Evolutionary conservation across 2,888 invertebrate genomes (phyloP).

Genomic region (Bimastos eiseni): DNA sequence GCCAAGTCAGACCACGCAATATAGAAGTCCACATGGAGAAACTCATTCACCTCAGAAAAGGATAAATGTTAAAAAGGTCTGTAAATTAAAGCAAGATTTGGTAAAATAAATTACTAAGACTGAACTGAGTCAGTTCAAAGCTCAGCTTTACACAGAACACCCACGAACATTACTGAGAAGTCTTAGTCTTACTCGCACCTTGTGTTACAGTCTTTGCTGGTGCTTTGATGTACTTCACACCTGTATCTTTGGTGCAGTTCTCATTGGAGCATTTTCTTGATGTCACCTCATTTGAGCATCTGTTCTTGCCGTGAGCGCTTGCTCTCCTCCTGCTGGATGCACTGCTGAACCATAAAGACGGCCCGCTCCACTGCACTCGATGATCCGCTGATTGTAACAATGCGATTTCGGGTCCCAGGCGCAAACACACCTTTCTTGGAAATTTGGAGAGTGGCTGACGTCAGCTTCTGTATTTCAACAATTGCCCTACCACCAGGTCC

Average conservation of each 20-base stretch:
- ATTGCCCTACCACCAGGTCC: conserved; percentile 94
- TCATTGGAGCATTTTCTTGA: background rate
- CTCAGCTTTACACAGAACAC: conserved; percentile 2
- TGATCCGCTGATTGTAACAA: conserved; percentile 91
- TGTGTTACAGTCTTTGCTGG: conserved; percentile 6
- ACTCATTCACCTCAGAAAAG: background rate
- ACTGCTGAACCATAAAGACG: conserved; percentile 93
- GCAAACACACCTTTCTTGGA: conserved; percentile 97
- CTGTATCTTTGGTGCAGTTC: background rate
- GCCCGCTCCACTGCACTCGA: conserved; percentile 86
- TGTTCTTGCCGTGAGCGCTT: conserved; percentile 81
- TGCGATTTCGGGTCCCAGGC: conserved; percentile 93
- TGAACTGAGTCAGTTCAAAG: background rate
- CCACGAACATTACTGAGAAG: background rate
- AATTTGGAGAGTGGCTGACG: conserved; percentile 96
- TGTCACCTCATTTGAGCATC: conserved; percentile 22
- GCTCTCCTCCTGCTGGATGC: conserved; percentile 91
- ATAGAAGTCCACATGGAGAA: too few relatives aligned
- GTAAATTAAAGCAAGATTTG: background rate
- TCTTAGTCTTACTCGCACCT: conserved; percentile 6
- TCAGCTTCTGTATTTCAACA: conserved; percentile 94
- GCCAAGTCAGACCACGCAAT: background rate
- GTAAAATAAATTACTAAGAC: background rate
- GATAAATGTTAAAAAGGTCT: background rate
- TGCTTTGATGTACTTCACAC: background rate